Evolutionary conservation across 2,797 vertebrate species (phyloP).

Genomic region (Podarcis lilfordi): DNA sequence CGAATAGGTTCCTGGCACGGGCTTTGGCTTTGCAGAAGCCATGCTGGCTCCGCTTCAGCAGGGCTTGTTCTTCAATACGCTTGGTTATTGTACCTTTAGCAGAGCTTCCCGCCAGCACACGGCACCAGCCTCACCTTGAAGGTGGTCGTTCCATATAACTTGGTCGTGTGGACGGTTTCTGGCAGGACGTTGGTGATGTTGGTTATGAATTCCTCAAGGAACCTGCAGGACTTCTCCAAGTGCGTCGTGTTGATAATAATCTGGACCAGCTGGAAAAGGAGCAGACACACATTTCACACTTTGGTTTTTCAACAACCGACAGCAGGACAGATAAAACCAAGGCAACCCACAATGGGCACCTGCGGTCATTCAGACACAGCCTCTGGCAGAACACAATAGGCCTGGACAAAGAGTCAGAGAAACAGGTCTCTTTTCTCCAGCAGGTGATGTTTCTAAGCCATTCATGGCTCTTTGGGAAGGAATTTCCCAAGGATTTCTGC

Average conservation of each 20-base stretch:
- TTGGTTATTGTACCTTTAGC: too few relatives aligned
- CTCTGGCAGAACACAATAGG: slow-evolving; percentile 13
- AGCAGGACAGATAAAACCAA: accelerated
- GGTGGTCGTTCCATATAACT: slow-evolving; percentile 94
- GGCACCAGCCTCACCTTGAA: slow-evolving; percentile 87
- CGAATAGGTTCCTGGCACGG: too few relatives aligned
- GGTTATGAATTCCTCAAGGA: slow-evolving; percentile 96
- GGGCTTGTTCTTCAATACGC: too few relatives aligned
- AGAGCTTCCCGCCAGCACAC: too few relatives aligned
- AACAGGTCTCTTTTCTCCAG: slow-evolving; percentile 58
- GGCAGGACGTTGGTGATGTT: slow-evolving; percentile 96
- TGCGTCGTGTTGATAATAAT: slow-evolving; percentile 98
- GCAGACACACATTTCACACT: neutral
- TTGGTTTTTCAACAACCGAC: neutral
- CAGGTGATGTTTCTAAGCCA: slow-evolving; percentile 58
- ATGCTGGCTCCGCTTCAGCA: too few relatives aligned
- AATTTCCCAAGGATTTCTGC: slow-evolving; percentile 72
- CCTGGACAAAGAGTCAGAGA: neutral
- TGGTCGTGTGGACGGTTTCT: slow-evolving; percentile 90
- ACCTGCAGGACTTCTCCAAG: slow-evolving; percentile 94
- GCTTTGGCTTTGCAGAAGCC: too few relatives aligned
- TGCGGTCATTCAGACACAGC: neutral
- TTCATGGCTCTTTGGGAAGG: slow-evolving; percentile 50
- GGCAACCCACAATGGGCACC: accelerated
- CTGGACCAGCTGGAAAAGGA: slow-evolving; percentile 88